Base-by-base conservation (phyloP, 1,140 invertebrate genomes). In the Leptopilina boulardi region DNA sequence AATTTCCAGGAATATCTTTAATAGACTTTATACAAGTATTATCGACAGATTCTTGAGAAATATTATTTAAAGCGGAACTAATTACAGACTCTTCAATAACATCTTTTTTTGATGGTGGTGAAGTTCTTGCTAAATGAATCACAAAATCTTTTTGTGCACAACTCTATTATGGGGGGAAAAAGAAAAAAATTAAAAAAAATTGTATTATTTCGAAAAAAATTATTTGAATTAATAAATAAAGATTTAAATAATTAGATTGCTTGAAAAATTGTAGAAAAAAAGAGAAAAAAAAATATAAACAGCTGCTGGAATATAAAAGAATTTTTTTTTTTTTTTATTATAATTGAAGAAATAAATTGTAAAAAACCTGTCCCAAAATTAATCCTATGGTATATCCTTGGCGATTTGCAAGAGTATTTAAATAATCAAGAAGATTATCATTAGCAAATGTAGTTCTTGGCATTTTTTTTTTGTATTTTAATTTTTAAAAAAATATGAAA, bases 61-160 rank as follows among this genome's bases (percentile, higher is more conserved):
- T 13, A 78, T 81, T 13, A 78, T 81, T 84, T 44, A 54, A 77
- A 8, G 72, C 72, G 3, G 81, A 79, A 80, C 74, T 83, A 15
- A 86, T 82, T 10, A 85, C 44, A 75, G 88, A 80, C 86, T 91
- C 83, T 82, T 92, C 85, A 47, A 90, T 87, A 82, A 92, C 84
- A 82, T 90, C 86, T 80, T 86, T 86, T 38, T 90, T 87, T 6
- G 90, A 89, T 71, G 93, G 93, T 54, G 93, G 93, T 19, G 95
- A 94, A 19, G 95, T 95, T 80, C 93, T 92, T 15, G 94, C 94
- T 81, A 96, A 89, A 84, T 95, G 95, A 70, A 96, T 92, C 2
- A 95, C 93, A 91, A 93, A 95, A 85, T 96, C 94, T 83, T 93
- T 94, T 79, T 93, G 91, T 51, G 87, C 86, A 44, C 92, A 92